These are phyloP conservation scores for Cyanoramphus novaezelandiae DNA, from an alignment of 2,113 vertebrate genomes.

Conservation along the genomic window DNA sequence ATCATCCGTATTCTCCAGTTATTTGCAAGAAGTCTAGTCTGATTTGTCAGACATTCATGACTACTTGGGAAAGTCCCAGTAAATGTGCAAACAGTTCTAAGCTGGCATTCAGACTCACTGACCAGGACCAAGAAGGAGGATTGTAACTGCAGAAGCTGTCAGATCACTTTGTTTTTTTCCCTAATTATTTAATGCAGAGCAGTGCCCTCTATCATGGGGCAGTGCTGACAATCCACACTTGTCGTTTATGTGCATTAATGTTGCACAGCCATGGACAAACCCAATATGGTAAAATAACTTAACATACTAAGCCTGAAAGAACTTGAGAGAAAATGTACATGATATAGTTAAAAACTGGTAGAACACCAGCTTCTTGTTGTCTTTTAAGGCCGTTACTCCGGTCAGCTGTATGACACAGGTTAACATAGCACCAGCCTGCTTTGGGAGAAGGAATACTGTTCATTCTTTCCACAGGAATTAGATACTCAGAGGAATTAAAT, in stretches of 20 bases:
- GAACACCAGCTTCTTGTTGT: not conserved
- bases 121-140: not conserved
- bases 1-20: not conserved
- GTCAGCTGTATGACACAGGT: not conserved
- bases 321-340: not conserved
- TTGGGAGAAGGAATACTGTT: not conserved
- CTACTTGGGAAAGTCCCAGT: not conserved
- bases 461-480: not conserved
- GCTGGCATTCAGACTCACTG: not conserved
- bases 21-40: not conserved
- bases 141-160: not conserved
- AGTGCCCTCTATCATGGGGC: not conserved
- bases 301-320: not conserved
- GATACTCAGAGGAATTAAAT: not conserved
- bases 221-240: fast-evolving
- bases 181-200: not conserved
- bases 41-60: not conserved
- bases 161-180: not conserved
- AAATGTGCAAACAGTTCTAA: not conserved
- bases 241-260: not conserved
- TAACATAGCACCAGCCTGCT: not conserved
- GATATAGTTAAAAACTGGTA: not conserved
- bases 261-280: not conserved
- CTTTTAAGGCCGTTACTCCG: not conserved
- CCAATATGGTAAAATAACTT: not conserved